Evolutionary conservation across 2,888 invertebrate genomes (phyloP).

Genomic region (Neoaliturus tenellus): DNA sequence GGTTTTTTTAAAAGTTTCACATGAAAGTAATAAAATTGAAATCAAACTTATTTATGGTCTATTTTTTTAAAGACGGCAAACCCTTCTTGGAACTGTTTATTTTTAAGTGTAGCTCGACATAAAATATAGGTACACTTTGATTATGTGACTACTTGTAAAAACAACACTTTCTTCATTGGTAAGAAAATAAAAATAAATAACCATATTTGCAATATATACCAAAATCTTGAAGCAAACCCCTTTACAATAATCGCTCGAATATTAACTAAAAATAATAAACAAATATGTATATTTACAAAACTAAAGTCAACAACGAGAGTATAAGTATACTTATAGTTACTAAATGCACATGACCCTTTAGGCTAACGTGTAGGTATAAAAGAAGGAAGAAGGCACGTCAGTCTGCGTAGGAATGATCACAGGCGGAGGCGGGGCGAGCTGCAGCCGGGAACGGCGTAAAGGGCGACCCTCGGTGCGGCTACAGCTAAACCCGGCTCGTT

Average conservation of each 20-base stretch:
- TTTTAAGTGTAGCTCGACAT: no score
- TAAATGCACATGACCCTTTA: background rate
- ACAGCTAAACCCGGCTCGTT: conserved; percentile 33
- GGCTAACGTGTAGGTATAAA: background rate
- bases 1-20: no score
- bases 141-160: no score
- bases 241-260: background rate
- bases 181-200: no score
- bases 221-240: background rate
- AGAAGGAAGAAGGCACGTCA: conserved; percentile 21
- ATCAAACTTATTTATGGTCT: no score
- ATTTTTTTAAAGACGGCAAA: no score
- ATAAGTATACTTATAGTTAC: background rate
- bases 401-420: background rate
- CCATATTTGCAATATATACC: no score
- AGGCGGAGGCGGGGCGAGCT: background rate
- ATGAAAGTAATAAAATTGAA: no score
- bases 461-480: background rate
- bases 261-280: background rate
- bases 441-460: background rate
- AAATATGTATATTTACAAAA: background rate
- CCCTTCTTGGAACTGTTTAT: no score
- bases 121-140: no score
- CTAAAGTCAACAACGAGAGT: background rate
- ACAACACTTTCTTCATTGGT: no score